Evolutionary conservation across 2,797 vertebrate genomes (phyloP), one percentile per base, ranked within the genome.

Genomic region (Pelodytes ibericus): DNA sequence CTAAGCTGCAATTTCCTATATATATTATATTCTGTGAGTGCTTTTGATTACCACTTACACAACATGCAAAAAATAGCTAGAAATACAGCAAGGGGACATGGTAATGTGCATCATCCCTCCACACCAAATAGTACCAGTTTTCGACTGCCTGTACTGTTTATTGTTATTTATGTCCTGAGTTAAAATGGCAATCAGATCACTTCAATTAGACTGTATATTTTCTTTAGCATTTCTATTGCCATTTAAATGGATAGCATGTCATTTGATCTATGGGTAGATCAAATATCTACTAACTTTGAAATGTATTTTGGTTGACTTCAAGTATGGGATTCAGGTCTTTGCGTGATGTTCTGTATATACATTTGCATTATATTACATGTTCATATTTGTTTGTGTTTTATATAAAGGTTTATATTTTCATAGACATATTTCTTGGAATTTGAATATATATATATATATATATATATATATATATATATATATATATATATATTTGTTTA

Each of bases 281-380:
- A 53, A 53, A 4, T 53, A 53, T 13, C 7, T 53, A 53, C 8
- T 53, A 53, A 7, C 24, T 53, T 53, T 4, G 1, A 53, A 24
- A 53, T 7, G n/a, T 22, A 53, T 22, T 53, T 53, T 53, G 24
- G 4, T 53, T 11, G 49, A 53, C 49, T 44, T 53, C 49, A 53
- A 53, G 49, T 20, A 16, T 22, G n/a, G 16, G n/a, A 8, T 53
- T 20, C 11, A 8, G 5, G 49, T 53, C 49, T 53, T 53, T 53
- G 49, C 20, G n/a, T 53, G 49, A 53, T 22, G 20, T 53, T 53
- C 49, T 53, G 49, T 53, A 22, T 53, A 24, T 53, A 53, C 49
- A 53, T 53, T 53, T 53, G 49, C 49, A 25, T 5, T 53, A 20
- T 20, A 53, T 53, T 53, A 53, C 2, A 22, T 53, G 49, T 20